Conservation (phyloP, 2,888 invertebrate species). For the Digitonthophagus gazella region DNA sequence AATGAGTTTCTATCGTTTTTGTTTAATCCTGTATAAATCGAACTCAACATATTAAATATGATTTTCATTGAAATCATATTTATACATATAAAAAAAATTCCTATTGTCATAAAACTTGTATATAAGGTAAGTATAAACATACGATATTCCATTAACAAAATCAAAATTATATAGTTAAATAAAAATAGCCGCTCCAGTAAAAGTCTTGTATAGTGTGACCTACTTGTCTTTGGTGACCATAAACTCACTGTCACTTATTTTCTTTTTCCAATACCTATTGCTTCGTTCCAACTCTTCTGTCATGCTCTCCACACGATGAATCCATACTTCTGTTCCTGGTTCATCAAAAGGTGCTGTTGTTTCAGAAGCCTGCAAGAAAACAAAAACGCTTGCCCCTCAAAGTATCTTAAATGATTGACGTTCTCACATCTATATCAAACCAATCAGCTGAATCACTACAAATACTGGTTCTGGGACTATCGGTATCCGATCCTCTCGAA, state of each 20-base stretch:
- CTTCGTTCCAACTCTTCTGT: conserved; percentile 37
- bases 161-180: neutral
- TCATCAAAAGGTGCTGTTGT: conserved; percentile 19
- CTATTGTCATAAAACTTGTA: neutral
- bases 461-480: conserved; percentile 24
- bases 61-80: too few species aligned
- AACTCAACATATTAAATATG: too few species aligned
- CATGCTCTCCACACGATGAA: conserved; percentile 37
- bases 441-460: conserved; percentile 23
- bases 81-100: neutral
- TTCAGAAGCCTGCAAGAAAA: conserved; percentile 24
- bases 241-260: conserved; percentile 35
- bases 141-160: neutral
- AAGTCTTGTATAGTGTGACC: neutral
- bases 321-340: conserved; percentile 31
- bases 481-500: conserved; percentile 29
- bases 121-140: neutral
- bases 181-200: neutral
- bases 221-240: conserved; percentile 35
- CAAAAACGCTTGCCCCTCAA: neutral
- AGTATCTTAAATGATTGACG: too few species aligned
- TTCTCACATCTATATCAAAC: conserved; percentile 23
- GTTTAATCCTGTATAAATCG: too few species aligned
- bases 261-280: conserved; percentile 38
- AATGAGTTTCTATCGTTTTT: too few species aligned